These are phyloP conservation scores for Carapus acus DNA, from an alignment of 2,797 vertebrate genomes.

Conservation along the genomic window DNA sequence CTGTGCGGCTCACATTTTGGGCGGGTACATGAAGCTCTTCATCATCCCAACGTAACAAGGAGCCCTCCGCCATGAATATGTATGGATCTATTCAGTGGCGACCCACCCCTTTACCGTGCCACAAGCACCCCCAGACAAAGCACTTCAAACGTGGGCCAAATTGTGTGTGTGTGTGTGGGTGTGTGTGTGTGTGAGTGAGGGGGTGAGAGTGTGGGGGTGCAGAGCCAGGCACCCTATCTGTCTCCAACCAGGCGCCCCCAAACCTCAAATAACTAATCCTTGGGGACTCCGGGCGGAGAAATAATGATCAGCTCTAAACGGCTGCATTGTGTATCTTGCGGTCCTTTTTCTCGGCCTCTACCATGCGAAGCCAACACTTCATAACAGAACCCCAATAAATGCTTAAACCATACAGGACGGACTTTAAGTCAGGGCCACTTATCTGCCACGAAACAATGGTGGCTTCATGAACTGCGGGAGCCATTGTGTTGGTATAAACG, in stretches of 20 bases:
- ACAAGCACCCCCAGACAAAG: constrained; percentile 68
- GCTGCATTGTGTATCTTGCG: constrained; percentile 22
- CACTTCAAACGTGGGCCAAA: constrained; percentile 68
- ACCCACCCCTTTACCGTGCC: constrained; percentile 38
- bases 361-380: constrained; percentile 28
- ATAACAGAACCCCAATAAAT: constrained; percentile 26
- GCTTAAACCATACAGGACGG: constrained; percentile 26
- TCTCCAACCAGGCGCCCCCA: constrained; percentile 49
- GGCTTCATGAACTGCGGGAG: constrained; percentile 47
- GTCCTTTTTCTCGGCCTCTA: constrained; percentile 19
- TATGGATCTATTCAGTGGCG: constrained; percentile 39
- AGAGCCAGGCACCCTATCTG: constrained; percentile 40
- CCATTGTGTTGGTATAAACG: constrained; percentile 33
- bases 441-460: constrained; percentile 45
- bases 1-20: constrained; percentile 27
- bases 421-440: constrained; percentile 32
- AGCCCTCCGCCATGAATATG: constrained; percentile 63
- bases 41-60: constrained; percentile 60
- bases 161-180: no score
- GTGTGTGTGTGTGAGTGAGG: no score
- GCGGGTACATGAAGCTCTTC: constrained; percentile 40
- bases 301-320: constrained; percentile 52
- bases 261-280: constrained; percentile 53
- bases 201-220: no score
- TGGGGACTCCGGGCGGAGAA: constrained; percentile 46